Evolutionary conservation across 2,797 vertebrate genomes (phyloP).

Genomic region (Anolis apletophallus): DNA sequence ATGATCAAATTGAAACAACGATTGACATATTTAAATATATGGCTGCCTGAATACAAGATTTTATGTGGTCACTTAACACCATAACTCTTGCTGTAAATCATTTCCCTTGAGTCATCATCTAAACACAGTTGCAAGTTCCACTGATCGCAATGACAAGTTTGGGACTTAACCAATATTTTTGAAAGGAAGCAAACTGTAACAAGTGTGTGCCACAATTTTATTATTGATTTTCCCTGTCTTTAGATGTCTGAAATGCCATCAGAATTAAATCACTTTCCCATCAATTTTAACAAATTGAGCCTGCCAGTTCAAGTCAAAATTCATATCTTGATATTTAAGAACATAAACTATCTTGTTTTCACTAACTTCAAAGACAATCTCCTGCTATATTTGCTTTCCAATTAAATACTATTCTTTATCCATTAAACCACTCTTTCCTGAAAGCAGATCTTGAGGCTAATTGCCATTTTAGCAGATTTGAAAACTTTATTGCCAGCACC

Average conservation of each 20-base stretch:
- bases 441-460: slow-evolving; percentile 18
- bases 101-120: neutral
- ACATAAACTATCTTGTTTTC: neutral
- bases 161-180: neutral
- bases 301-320: neutral
- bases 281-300: neutral
- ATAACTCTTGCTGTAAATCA: neutral
- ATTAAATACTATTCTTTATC: slow-evolving; percentile 38
- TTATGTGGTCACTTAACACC: neutral
- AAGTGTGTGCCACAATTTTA: neutral
- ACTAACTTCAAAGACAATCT: slow-evolving; percentile 29
- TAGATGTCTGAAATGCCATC: neutral
- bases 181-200: too few relatives aligned
- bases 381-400: slow-evolving; percentile 43
- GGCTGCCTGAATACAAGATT: neutral
- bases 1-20: too few relatives aligned
- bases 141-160: neutral
- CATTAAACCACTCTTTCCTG: slow-evolving; percentile 14
- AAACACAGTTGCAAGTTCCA: neutral
- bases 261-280: neutral
- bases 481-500: slow-evolving; percentile 22
- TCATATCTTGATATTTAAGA: neutral
- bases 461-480: slow-evolving; percentile 20
- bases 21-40: neutral
- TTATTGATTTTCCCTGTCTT: neutral